phyloP scores from a whole-genome alignment of 1,140 invertebrate genomes.

The Caenorhabditis tropicalis region DNA sequence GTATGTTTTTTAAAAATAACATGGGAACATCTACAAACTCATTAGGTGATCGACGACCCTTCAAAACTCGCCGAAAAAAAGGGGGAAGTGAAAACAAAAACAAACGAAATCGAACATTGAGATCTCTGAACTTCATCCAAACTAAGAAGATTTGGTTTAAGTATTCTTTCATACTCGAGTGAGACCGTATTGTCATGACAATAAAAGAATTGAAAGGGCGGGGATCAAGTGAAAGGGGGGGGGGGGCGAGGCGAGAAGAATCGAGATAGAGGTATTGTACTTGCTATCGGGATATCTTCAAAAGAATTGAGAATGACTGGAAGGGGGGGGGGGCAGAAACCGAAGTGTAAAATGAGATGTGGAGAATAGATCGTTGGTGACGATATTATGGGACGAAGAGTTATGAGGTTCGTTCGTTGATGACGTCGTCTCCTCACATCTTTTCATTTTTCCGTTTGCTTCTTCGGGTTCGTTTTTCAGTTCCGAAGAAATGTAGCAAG shows the following conservation, averaged over 20 bases:
- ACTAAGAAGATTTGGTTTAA: not conserved
- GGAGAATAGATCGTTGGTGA: slow-evolving; percentile 24
- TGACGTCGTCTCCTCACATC: not conserved
- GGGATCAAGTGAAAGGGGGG: not conserved
- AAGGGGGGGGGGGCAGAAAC: not conserved
- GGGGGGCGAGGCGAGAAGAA: not conserved
- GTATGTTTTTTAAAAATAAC: not conserved
- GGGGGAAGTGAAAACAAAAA: not conserved
- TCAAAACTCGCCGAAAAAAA: not conserved
- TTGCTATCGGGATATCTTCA: slow-evolving; percentile 33
- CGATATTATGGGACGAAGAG: slow-evolving; percentile 37
- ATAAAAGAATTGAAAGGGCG: not conserved
- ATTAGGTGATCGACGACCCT: not conserved
- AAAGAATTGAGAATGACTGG: slow-evolving; percentile 28
- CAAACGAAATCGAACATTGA: not conserved
- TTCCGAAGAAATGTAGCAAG: slow-evolving; percentile 13
- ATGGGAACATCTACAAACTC: not conserved
- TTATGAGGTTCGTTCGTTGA: slow-evolving; percentile 26
- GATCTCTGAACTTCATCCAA: not conserved
- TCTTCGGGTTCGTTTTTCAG: not conserved
- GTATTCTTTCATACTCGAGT: not conserved
- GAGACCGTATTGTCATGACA: slow-evolving; percentile 22
- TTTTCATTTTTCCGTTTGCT: not conserved
- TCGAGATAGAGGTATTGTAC: not conserved
- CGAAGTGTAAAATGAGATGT: slow-evolving; percentile 35